Percentiles rank a stretch among this genome's conserved stretches.
These are phyloP conservation scores for Heliconius sara DNA, from an alignment of 2,888 invertebrate genomes.

Conservation along the genomic window DNA sequence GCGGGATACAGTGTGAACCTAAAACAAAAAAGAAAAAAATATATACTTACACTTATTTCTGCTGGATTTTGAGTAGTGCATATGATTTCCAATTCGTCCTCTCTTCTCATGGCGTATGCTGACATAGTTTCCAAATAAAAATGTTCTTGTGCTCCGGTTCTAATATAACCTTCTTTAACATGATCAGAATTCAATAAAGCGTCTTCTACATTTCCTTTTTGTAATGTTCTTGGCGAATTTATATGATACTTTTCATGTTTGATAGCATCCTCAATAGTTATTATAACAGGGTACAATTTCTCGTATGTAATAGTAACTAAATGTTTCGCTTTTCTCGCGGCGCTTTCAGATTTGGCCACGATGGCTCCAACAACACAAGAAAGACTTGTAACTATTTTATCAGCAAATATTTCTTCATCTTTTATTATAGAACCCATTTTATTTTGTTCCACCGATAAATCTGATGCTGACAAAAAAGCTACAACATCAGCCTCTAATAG, in stretches of 20 bases:
- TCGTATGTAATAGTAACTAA: conserved; percentile 91
- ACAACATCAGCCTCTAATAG: conserved; percentile 89
- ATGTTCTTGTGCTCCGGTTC: conserved; percentile 93
- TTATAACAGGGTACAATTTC: conserved; percentile 89
- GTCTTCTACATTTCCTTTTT: conserved; percentile 86
- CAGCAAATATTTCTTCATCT: conserved; percentile 93
- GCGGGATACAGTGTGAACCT: too few relatives aligned
- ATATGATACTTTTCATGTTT: conserved; percentile 86
- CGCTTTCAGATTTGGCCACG: conserved; percentile 89
- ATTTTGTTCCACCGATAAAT: conserved; percentile 87
- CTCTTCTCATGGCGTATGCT: conserved; percentile 86
- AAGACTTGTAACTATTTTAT: conserved; percentile 88
- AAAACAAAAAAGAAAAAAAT: too few relatives aligned
- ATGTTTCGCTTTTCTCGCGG: conserved; percentile 91
- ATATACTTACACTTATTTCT: conserved; percentile 85
- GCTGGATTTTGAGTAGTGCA: conserved; percentile 92
- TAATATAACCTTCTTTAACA: conserved; percentile 87
- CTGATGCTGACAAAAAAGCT: conserved; percentile 89
- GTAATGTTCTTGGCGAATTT: conserved; percentile 80
- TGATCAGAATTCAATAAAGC: conserved; percentile 87
- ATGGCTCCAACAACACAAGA: conserved; percentile 92
- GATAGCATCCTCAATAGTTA: conserved; percentile 95
- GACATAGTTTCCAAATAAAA: conserved; percentile 94
- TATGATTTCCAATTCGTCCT: conserved; percentile 93
- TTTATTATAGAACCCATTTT: conserved; percentile 88